Percentiles rank a stretch among this genome's conserved stretches.
Conservation (phyloP, 2,113 vertebrate species). For the Scartelaos histophorus region DNA sequence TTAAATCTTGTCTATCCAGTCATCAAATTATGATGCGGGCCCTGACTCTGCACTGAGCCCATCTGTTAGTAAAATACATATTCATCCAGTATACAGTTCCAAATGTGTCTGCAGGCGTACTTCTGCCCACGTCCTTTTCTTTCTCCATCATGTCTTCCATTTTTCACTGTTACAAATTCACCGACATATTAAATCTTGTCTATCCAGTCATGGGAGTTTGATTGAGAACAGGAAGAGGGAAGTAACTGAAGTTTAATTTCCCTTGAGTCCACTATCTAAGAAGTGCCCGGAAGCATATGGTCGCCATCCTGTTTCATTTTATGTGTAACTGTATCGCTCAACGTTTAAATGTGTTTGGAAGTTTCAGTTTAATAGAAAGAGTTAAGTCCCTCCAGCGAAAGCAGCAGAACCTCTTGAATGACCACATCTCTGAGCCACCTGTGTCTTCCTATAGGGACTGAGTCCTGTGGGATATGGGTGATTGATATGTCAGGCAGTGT, state of each 20-base stretch:
- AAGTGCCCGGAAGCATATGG: constrained; percentile 56
- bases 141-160: constrained; percentile 5
- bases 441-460: constrained; percentile 39
- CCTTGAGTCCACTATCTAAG: constrained; percentile 51
- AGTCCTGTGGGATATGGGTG: constrained; percentile 52
- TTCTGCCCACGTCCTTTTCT: constrained; percentile 18
- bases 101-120: constrained; percentile 1
- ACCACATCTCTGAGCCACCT: constrained; percentile 54
- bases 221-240: constrained; percentile 63
- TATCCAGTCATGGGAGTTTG: constrained; percentile 61
- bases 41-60: constrained; percentile 49
- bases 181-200: constrained; percentile 61
- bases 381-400: constrained; percentile 15
- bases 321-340: constrained; percentile 15
- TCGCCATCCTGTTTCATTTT: constrained; percentile 38
- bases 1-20: constrained; percentile 60
- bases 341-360: constrained; percentile 3
- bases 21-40: constrained; percentile 38
- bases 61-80: constrained; percentile 57
- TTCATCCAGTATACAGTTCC: constrained; percentile 8
- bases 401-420: constrained; percentile 18
- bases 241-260: constrained; percentile 71
- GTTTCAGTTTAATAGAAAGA: background rate
- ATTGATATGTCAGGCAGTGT: constrained; percentile 68
- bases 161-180: constrained; percentile 52